A percentile compares a stretch with the other conserved stretches of the same genome.
Conservation (phyloP, 1,140 invertebrate species). For the Platyscapa corneri region DNA sequence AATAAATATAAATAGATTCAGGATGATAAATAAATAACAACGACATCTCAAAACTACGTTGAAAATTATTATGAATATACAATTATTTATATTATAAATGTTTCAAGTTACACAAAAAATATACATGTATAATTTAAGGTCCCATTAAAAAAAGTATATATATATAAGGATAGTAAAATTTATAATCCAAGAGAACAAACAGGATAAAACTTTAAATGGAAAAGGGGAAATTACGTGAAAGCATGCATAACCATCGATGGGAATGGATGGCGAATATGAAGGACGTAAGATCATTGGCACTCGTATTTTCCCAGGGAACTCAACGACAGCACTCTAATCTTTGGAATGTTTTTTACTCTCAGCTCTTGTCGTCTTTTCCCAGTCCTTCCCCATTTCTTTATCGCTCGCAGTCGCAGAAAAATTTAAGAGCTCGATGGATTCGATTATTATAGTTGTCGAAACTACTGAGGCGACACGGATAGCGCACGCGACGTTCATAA, state of each 20-base stretch:
- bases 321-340: background rate
- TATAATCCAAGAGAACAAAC: background rate
- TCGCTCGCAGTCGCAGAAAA: background rate
- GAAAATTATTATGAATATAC: background rate
- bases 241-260: background rate
- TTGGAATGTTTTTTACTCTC: background rate
- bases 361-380: background rate
- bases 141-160: background rate
- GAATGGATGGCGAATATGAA: background rate
- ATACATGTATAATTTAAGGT: background rate
- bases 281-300: background rate
- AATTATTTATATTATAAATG: background rate
- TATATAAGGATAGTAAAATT: background rate
- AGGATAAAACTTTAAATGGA: background rate
- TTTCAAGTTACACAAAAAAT: background rate
- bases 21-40: too few relatives aligned
- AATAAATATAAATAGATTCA: too few relatives aligned
- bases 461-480: too few relatives aligned
- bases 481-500: constrained; percentile 2
- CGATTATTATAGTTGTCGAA: constrained; percentile 23
- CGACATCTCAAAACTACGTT: too few relatives aligned
- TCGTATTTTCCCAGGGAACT: background rate
- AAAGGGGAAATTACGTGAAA: background rate
- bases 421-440: constrained; percentile 1
- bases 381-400: background rate